Evolutionary conservation across 2,113 vertebrate species (phyloP).

Genomic region (Labeo catla): DNA sequence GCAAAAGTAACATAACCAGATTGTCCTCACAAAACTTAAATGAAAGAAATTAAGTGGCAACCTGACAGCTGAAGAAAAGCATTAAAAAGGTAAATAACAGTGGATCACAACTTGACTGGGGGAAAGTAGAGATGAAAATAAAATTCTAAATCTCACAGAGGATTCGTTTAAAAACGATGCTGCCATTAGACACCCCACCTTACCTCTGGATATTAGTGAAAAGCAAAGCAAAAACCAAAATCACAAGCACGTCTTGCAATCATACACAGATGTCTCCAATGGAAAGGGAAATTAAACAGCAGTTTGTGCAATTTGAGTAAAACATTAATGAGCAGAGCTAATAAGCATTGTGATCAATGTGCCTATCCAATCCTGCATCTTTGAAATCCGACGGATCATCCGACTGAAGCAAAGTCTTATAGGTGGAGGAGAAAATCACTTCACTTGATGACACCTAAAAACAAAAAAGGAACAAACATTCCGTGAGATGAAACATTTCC

Average conservation of each 20-base stretch:
- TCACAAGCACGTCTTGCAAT: neutral
- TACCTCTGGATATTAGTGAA: neutral
- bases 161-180: neutral
- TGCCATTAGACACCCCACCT: neutral
- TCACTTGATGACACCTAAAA: constrained; percentile 62
- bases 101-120: neutral
- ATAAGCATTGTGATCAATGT: constrained; percentile 20
- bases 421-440: constrained; percentile 61
- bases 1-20: constrained; percentile 42
- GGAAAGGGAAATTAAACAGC: neutral
- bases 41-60: neutral
- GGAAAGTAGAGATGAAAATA: neutral
- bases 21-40: constrained; percentile 39
- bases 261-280: neutral
- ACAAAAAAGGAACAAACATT: constrained; percentile 53
- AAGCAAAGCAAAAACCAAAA: neutral
- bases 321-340: constrained; percentile 17
- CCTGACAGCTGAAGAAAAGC: neutral
- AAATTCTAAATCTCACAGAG: neutral
- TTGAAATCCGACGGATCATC: constrained; percentile 31
- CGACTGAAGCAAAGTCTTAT: constrained; percentile 43
- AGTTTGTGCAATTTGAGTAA: neutral
- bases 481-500: constrained; percentile 9
- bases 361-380: constrained; percentile 25
- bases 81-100: neutral